Percentiles rank a stretch among this genome's conserved stretches.
Evolutionary conservation across 2,888 invertebrate species (phyloP).

Genomic region (Dryobotodes eremita): DNA sequence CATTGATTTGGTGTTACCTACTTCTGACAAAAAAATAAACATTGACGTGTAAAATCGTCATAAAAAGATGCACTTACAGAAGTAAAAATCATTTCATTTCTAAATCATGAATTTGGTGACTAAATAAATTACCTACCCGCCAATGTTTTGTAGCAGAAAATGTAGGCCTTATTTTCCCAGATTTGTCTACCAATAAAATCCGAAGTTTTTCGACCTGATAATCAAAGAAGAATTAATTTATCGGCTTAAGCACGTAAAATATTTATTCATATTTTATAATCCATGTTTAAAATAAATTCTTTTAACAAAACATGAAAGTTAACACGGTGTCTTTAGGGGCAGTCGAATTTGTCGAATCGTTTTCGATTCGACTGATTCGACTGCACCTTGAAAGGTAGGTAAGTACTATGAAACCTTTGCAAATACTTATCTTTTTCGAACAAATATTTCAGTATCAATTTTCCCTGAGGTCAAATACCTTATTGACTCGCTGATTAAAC

Average conservation of each 20-base stretch:
- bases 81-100: neutral
- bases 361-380: conserved; percentile 2
- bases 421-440: conserved; percentile 33
- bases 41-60: neutral
- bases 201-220: neutral
- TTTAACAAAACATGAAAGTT: neutral
- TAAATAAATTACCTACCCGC: neutral
- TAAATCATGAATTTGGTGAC: neutral
- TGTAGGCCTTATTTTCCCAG: neutral
- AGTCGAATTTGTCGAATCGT: too few species aligned
- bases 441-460: conserved; percentile 35
- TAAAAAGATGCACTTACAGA: neutral
- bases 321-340: neutral
- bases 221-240: neutral
- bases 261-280: neutral
- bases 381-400: neutral
- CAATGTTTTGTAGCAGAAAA: neutral
- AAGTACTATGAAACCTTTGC: neutral
- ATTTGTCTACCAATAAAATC: neutral
- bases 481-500: conserved; percentile 58
- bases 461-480: conserved; percentile 52
- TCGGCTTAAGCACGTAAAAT: neutral
- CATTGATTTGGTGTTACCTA: neutral
- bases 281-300: neutral
- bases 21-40: neutral